A percentile compares a stretch with the other conserved stretches of the same genome.
Evolutionary conservation across 2,113 vertebrate species (phyloP).

Genomic region (Phalacrocorax aristotelis): DNA sequence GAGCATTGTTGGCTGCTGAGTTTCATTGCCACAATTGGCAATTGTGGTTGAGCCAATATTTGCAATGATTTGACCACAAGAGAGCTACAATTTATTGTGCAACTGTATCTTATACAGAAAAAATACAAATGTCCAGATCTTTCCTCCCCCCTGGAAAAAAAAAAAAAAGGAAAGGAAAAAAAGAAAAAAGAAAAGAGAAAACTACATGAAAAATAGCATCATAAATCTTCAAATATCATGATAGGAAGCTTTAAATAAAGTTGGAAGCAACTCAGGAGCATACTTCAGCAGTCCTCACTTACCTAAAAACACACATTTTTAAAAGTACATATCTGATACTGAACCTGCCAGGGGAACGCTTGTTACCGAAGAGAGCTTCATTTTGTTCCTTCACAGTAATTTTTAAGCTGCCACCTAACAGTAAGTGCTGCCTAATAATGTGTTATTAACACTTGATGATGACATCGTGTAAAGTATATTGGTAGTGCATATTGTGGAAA

Average conservation of each 20-base stretch:
- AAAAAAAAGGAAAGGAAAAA: fast-evolving
- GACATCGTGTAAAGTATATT: background rate
- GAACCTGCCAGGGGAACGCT: background rate
- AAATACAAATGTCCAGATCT: background rate
- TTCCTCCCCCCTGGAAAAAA: background rate
- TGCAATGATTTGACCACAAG: background rate
- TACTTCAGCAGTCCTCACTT: background rate
- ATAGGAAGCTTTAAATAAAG: background rate
- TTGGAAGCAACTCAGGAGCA: background rate
- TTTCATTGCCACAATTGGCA: background rate
- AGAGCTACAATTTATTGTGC: background rate
- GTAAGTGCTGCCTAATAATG: background rate
- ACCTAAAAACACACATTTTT: background rate
- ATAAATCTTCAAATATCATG: background rate
- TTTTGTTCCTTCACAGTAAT: background rate
- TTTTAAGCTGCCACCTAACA: background rate
- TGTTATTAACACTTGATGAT: background rate
- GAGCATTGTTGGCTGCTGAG: background rate
- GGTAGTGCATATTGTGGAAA: background rate
- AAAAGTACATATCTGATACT: background rate
- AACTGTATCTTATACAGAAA: background rate
- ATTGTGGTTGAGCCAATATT: too few relatives aligned
- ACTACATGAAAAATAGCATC: background rate
- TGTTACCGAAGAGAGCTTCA: background rate
- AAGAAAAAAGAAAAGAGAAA: background rate